Evolutionary conservation across 2,888 invertebrate genomes (phyloP).

Genomic region (Drosophila peninsularis): DNA sequence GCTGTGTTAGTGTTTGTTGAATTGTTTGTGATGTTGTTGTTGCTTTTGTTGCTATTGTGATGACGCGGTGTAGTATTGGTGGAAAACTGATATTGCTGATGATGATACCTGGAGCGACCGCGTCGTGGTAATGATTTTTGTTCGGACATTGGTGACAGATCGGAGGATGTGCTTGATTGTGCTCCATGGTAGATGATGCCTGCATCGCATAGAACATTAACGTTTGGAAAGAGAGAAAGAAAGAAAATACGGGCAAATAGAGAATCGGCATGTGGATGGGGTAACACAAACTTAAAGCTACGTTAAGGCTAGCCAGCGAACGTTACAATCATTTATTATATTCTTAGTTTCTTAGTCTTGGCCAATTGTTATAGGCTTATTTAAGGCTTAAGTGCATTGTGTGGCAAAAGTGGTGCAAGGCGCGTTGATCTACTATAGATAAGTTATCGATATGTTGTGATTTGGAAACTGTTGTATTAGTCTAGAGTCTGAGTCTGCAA

Average conservation of each 20-base stretch:
- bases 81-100: constrained; percentile 85
- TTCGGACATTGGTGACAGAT: constrained; percentile 91
- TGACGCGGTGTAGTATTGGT: constrained; percentile 86
- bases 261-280: constrained; percentile 54
- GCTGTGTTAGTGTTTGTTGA: constrained; percentile 63
- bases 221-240: constrained; percentile 55
- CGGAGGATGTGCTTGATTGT: constrained; percentile 91
- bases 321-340: constrained; percentile 13
- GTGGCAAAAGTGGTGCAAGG: constrained; percentile 26
- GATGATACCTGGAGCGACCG: constrained; percentile 89
- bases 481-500: constrained; percentile 83
- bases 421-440: constrained; percentile 77
- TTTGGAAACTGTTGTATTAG: constrained; percentile 83
- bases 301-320: constrained; percentile 35
- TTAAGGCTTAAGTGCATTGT: constrained; percentile 38
- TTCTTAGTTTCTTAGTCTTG: constrained; percentile 43
- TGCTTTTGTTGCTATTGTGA: constrained; percentile 84
- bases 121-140: constrained; percentile 90
- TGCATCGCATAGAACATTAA: constrained; percentile 74
- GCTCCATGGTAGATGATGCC: constrained; percentile 91
- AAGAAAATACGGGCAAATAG: constrained; percentile 74
- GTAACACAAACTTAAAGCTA: constrained; percentile 42
- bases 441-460: constrained; percentile 84
- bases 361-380: constrained; percentile 32
- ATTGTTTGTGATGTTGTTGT: constrained; percentile 74